Percentiles rank a stretch among this genome's conserved stretches.
Conservation (phyloP, 2,113 vertebrate species). For the Alaudala cheleensis region DNA sequence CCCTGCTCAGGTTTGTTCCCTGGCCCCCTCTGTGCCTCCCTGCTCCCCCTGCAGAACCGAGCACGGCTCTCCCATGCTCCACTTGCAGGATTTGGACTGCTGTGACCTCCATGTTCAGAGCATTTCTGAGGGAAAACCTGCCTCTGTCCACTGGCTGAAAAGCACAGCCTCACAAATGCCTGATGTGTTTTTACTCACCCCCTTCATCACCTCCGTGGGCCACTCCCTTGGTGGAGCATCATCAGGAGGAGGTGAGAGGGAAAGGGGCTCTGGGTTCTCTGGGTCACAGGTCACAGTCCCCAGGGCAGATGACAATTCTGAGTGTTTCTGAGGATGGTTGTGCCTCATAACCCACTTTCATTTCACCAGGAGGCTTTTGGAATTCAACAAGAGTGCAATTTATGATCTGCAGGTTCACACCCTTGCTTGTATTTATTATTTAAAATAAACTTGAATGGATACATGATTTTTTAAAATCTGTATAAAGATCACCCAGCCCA, state of each 20-base stretch:
- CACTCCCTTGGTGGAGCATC: not conserved
- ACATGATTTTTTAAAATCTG: not conserved
- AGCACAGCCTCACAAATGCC: not conserved
- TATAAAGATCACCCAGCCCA: not conserved
- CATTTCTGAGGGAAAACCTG: fast-evolving
- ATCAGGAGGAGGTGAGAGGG: not conserved
- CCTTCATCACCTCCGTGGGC: not conserved
- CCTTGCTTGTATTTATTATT: not conserved
- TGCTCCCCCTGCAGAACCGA: fast-evolving
- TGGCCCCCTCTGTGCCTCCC: not conserved
- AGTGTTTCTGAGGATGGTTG: not conserved
- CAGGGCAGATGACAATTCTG: not conserved
- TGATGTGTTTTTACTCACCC: not conserved
- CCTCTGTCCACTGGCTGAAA: fast-evolving
- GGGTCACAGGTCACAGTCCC: not conserved
- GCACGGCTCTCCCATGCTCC: fast-evolving
- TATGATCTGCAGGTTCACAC: not conserved
- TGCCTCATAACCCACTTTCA: not conserved
- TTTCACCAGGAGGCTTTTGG: not conserved
- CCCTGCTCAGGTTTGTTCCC: not conserved
- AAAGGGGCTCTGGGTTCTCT: not conserved
- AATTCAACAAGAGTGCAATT: not conserved
- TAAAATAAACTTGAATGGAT: not conserved
- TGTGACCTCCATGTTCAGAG: fast-evolving
- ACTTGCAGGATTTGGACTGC: fast-evolving